Percentiles rank a stretch among this genome's conserved stretches.
phyloP scores from a whole-genome alignment of 2,888 invertebrate genomes.

The Rotaria macrura region DNA sequence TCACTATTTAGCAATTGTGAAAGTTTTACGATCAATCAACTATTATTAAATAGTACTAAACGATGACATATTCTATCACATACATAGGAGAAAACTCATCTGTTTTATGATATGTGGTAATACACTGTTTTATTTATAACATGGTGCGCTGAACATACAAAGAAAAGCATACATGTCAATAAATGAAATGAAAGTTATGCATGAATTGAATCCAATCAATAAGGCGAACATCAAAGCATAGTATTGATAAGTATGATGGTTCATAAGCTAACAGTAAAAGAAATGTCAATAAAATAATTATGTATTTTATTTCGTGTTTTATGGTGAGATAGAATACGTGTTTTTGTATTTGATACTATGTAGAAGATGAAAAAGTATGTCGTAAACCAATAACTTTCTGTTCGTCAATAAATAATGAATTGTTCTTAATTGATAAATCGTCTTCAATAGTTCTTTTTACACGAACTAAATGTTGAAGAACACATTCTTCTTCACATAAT shows the following conservation, averaged over 20 bases:
- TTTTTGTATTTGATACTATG: constrained; percentile 34
- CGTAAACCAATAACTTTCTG: constrained; percentile 85
- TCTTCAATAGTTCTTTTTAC: constrained; percentile 72
- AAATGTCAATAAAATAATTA: background rate
- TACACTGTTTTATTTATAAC: background rate
- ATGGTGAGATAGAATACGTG: background rate
- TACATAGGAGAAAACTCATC: background rate
- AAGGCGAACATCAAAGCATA: background rate
- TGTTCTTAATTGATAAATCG: constrained; percentile 72
- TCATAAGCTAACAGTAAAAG: background rate
- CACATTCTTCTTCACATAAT: constrained; percentile 47
- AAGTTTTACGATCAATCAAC: background rate
- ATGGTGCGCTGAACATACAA: background rate
- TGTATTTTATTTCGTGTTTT: background rate
- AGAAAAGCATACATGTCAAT: no score
- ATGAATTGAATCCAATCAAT: no score
- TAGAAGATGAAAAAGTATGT: constrained; percentile 58
- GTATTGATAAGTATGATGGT: background rate
- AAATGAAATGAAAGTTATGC: no score
- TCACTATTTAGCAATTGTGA: no score
- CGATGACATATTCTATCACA: background rate
- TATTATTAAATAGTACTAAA: background rate
- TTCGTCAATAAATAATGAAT: constrained; percentile 78
- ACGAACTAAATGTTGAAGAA: constrained; percentile 59
- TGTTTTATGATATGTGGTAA: background rate